Evolutionary conservation across 2,888 invertebrate species (phyloP), one percentile per base, ranked within the genome.

Genomic region (Eulithis testata): DNA sequence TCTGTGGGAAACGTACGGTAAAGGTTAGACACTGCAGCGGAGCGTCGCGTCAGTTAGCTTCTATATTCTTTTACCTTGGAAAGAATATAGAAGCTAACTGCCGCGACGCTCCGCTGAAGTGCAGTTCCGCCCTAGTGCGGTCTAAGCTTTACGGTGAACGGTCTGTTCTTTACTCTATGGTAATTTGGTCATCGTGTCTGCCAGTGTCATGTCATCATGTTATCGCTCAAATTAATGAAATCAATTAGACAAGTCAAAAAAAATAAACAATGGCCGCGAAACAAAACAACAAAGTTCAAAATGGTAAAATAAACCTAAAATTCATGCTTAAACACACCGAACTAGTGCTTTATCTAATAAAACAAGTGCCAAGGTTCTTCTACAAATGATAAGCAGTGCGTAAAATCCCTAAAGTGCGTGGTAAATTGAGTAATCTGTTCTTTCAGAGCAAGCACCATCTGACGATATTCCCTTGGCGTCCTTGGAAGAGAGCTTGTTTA

Each of bases 401-500:
- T 44, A 7, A 2, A 45, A 21, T n/a, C n/a, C 11, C 2, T 7
- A 49, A 27, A 58, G 14, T 58, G 43, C 4, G 31, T 55, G 50
- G 6, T 54, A 44, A 27, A 45, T 44, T 8, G 5, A 12, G 21
- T 37, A 55, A 50, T 55, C 2, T 58, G 57, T 64, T 79, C 69
- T 86, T 86, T 69, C 83, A 92, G 93, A 87, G 70, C 89, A 87
- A 85, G 74, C 87, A 72, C 77, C 87, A 73, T 80, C 90, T 69
- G 93, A 92, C 74, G 92, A 92, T 91, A 93, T 91, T 89, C 91
- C 93, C 70, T 76, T 93, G 88, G 84, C 89, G 75, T 90, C 91
- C 66, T 83, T 93, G 75, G 97, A 97, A 84, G 96, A 96, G 82
- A 96, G 95, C 84, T 94, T 99, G 66, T 93, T 98, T 78, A 98